These are phyloP conservation scores for Campoletis raptor DNA, from an alignment of 2,888 invertebrate genomes.

Conservation along the genomic window DNA sequence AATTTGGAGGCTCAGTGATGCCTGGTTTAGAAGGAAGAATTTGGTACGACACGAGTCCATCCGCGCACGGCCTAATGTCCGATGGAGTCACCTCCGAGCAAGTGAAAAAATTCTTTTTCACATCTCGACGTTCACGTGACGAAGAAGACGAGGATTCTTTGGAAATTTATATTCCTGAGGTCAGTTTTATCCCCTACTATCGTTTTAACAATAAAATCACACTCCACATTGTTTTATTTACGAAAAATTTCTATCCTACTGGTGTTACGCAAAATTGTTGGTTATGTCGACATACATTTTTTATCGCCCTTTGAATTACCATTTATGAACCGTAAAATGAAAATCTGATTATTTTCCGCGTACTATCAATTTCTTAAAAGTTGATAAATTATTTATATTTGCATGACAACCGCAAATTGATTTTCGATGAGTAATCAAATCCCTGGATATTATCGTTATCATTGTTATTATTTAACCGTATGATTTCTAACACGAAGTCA, in stretches of 20 bases:
- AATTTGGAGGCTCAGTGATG: slow-evolving; percentile 76
- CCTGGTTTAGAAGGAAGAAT: slow-evolving; percentile 83
- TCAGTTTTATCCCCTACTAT: slow-evolving; percentile 78
- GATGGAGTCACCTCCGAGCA: slow-evolving; percentile 88
- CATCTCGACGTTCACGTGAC: slow-evolving; percentile 87
- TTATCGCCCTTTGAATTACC: not conserved
- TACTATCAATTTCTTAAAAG: not conserved
- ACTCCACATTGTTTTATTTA: not conserved
- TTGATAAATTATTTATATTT: not conserved
- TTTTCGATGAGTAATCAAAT: not conserved
- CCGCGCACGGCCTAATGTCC: slow-evolving; percentile 86
- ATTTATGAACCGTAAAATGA: not conserved
- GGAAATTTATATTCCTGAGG: slow-evolving; percentile 93
- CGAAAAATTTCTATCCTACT: slow-evolving; percentile 26
- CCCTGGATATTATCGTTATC: not conserved
- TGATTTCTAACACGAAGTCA: too few species aligned
- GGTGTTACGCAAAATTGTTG: slow-evolving; percentile 59
- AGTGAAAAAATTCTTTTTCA: slow-evolving; percentile 94
- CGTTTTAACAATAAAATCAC: not conserved
- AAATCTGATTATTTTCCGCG: not conserved
- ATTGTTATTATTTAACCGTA: too few species aligned
- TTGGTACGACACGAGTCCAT: slow-evolving; percentile 81
- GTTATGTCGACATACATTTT: slow-evolving; percentile 50
- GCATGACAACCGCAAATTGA: not conserved
- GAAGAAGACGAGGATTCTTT: slow-evolving; percentile 88